A percentile compares a stretch with the other conserved stretches of the same genome.
Evolutionary conservation across 2,888 invertebrate genomes (phyloP).

Genomic region (Trissonchulus sp.): DNA sequence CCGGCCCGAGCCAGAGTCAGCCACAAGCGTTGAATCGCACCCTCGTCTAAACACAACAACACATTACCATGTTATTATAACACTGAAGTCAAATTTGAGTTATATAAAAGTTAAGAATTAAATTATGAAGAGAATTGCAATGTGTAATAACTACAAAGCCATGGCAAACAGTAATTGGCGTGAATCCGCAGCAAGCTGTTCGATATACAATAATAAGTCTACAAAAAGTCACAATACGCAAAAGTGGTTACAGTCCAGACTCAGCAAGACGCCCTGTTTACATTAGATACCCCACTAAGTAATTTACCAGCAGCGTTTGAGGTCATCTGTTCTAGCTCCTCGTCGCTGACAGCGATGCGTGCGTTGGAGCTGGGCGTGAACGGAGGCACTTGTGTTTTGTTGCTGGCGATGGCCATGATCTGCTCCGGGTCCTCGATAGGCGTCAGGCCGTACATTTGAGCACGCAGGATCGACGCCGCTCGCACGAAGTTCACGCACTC

Average conservation of each 20-base stretch:
- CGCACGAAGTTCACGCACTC: constrained; percentile 80
- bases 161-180: too few species aligned
- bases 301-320: neutral
- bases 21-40: constrained; percentile 18
- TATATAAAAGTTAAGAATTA: neutral
- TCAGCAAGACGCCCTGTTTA: neutral
- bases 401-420: constrained; percentile 59
- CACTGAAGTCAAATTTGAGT: neutral
- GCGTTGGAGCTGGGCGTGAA: constrained; percentile 89
- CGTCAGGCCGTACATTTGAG: constrained; percentile 62
- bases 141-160: too few species aligned
- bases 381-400: constrained; percentile 69
- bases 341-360: constrained; percentile 90
- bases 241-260: too few species aligned
- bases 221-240: too few species aligned
- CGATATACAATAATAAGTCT: too few species aligned
- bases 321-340: constrained; percentile 64
- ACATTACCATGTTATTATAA: neutral
- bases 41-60: constrained; percentile 13
- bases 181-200: too few species aligned
- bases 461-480: constrained; percentile 81
- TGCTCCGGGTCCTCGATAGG: constrained; percentile 66
- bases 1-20: constrained; percentile 39
- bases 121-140: neutral
- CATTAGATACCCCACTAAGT: neutral